Evolutionary conservation across 2,888 invertebrate genomes (phyloP).

Genomic region (Calameuta idolon): DNA sequence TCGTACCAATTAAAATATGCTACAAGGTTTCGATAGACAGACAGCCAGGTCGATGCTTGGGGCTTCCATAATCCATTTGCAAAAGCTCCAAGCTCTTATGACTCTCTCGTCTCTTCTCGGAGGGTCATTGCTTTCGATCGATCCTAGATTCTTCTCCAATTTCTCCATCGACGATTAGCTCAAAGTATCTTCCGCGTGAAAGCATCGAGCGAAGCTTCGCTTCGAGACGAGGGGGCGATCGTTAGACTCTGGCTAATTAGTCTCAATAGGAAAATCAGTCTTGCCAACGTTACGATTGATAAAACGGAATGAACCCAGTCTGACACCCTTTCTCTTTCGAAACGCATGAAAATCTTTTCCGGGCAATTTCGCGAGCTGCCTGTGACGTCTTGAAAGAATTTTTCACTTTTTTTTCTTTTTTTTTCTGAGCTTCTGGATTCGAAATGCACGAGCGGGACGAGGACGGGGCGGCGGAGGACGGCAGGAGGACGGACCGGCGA

Average conservation of each 20-base stretch:
- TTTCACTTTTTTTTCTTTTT: neutral
- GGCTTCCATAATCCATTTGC: conserved; percentile 59
- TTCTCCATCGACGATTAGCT: neutral
- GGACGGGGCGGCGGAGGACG: too few relatives aligned
- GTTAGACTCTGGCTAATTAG: neutral
- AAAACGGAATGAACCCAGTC: neutral
- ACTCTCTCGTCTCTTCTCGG: conserved; percentile 23
- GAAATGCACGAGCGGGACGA: neutral
- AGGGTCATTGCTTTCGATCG: neutral
- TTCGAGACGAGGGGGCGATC: neutral
- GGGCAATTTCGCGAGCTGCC: neutral
- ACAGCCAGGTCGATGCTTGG: conserved; percentile 35
- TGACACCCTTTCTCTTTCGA: neutral
- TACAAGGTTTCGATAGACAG: conserved; percentile 52
- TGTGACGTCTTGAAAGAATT: neutral
- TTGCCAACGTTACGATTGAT: neutral
- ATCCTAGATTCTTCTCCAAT: neutral
- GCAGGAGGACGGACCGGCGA: neutral
- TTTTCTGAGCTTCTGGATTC: neutral
- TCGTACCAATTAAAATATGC: conserved; percentile 47
- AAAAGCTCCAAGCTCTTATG: conserved; percentile 48
- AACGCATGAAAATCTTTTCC: neutral
- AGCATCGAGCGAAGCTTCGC: neutral
- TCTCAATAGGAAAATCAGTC: neutral
- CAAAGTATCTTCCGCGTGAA: neutral